Base-by-base conservation (phyloP, 2,113 vertebrate species). In the Notarius lentiginosus region DNA sequence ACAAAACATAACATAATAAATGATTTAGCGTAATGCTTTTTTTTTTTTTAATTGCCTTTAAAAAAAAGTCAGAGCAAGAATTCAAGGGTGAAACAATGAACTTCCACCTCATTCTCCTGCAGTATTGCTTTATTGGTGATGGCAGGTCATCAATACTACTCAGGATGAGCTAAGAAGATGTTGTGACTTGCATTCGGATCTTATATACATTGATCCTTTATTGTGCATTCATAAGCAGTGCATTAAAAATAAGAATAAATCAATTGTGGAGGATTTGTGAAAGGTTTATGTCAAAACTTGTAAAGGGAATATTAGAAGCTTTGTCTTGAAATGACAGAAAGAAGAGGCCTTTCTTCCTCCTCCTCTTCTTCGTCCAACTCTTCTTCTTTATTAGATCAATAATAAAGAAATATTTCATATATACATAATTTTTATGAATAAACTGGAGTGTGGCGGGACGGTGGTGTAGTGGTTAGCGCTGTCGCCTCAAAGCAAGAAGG, bases 81-180 rank as follows among this genome's bases (percentile, higher is more conserved):
- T 76, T 79, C 49, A 85, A 51, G n/a, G 61, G 7, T 53, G 49
- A 77, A 85, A 55, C 61, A 79, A 66, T 89, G 89, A 89, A 66
- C 83, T 85, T 66, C 83, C 58, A 9, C 47, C 55, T 18, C 34
- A 18, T 49, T 80, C 53, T 63, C 81, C 41, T 41, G 82, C 7
- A 5, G 4, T 34, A 0, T 22, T 18, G 75, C 15, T 90, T 68
- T 60, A 86, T 80, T 82, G 70, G 77, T 22, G 73, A 56, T 34
- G 61, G 63, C 77, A 82, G 87, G 70, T n/a, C 87, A 84, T 90
- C 80, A 88, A 65, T 83, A 83, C 79, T 53, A 27, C 58, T 53
- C 77, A 65, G 73, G 60, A 89, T 66, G 79, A 85, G 79, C 70
- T 84, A 60, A 85, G 70, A 84, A 34, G 49, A 87, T 24, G 72